These are phyloP conservation scores for Parus major DNA, from an alignment of 2,113 vertebrate species.

Conservation along the genomic window DNA sequence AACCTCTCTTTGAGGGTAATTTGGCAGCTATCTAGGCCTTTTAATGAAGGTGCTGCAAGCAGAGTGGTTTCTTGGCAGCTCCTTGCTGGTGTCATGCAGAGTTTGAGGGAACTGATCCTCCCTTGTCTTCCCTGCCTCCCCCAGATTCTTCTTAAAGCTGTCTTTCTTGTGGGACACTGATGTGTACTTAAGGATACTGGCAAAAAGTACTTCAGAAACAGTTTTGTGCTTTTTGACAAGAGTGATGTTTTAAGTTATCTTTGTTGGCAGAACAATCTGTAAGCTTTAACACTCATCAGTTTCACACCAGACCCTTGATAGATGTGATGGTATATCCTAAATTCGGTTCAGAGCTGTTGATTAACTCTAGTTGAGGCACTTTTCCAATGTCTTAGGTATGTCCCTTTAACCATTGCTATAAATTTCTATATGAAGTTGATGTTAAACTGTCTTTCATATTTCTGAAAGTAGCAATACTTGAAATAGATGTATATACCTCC, in stretches of 20 bases:
- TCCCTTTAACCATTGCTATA: background rate
- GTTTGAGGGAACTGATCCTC: background rate
- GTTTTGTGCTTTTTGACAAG: background rate
- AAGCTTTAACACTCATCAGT: background rate
- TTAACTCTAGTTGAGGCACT: background rate
- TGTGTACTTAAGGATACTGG: background rate
- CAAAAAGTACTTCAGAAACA: background rate
- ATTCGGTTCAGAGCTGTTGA: background rate
- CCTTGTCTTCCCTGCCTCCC: rapidly evolving
- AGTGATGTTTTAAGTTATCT: background rate
- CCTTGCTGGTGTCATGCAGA: background rate
- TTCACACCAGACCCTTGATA: background rate
- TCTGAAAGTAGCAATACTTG: background rate
- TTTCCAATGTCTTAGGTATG: background rate
- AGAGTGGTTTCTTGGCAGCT: background rate
- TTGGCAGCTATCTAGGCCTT: slow-evolving; percentile 9
- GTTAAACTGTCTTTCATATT: background rate
- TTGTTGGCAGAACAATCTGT: background rate
- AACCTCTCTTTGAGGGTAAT: slow-evolving; percentile 28
- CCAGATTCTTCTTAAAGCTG: background rate
- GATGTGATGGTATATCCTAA: background rate
- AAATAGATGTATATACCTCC: background rate
- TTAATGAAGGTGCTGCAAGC: background rate
- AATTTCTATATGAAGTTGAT: background rate
- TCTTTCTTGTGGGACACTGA: background rate